Percentiles rank a stretch among this genome's conserved stretches.
Conservation (phyloP, 2,888 invertebrate species). For the Arge pagana region DNA sequence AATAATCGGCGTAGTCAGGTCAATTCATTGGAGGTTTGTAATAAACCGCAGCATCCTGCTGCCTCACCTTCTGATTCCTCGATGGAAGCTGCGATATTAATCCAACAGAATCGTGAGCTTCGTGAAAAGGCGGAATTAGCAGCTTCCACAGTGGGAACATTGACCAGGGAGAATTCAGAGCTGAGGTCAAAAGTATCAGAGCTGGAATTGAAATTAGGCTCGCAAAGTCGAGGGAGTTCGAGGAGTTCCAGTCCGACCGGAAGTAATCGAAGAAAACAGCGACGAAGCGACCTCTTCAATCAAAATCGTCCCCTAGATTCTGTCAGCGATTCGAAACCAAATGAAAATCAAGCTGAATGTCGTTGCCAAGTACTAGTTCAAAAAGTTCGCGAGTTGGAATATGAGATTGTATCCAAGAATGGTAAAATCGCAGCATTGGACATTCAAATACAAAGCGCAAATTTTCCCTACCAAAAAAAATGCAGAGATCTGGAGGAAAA, state of each 20-base stretch:
- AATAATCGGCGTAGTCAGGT: not conserved
- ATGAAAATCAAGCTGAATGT: not conserved
- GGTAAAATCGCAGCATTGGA: conserved; percentile 47
- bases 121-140: conserved; percentile 1
- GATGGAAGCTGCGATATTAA: conserved; percentile 7
- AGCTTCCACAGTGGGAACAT: not conserved
- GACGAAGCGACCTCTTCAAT: conserved; percentile 41
- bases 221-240: conserved; percentile 33
- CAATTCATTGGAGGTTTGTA: not conserved
- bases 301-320: conserved; percentile 38
- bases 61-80: too few species aligned
- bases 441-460: conserved; percentile 44
- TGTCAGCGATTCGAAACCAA: not conserved
- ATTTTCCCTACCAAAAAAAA: conserved; percentile 46
- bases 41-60: too few species aligned
- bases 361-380: conserved; percentile 29
- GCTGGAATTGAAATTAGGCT: conserved; percentile 32
- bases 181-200: conserved; percentile 30
- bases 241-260: conserved; percentile 40
- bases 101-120: conserved; percentile 17
- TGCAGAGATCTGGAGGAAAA: conserved; percentile 46
- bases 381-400: conserved; percentile 41
- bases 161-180: conserved; percentile 35
- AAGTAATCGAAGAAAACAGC: conserved; percentile 34
- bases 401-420: conserved; percentile 44